Conservation (phyloP, 2,113 vertebrate species). For the Rhombomys opimus region DNA sequence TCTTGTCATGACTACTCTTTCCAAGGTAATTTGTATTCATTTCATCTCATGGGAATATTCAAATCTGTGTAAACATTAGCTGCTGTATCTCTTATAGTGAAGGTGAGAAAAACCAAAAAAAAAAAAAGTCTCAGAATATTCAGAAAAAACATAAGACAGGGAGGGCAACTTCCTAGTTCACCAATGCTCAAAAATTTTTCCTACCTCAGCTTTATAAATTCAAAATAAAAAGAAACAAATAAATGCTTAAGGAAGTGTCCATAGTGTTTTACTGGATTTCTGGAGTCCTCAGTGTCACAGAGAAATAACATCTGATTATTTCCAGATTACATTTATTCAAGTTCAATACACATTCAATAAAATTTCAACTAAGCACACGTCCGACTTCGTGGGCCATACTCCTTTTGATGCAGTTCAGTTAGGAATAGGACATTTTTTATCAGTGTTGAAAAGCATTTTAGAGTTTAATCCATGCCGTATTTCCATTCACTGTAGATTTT, state of each 20-base stretch:
- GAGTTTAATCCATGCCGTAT: neutral
- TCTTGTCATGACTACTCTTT: neutral
- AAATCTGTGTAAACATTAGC: neutral
- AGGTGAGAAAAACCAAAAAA: neutral
- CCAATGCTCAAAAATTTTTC: neutral
- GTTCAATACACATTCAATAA: neutral
- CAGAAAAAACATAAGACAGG: neutral
- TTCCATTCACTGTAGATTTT: rapidly evolving
- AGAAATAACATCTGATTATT: neutral
- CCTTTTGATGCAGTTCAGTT: neutral
- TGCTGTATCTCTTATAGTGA: neutral
- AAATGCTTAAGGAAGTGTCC: neutral
- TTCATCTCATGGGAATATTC: neutral
- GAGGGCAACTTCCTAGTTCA: neutral
- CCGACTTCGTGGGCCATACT: neutral
- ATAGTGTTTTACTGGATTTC: neutral
- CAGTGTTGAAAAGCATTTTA: neutral
- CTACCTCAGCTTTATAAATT: neutral
- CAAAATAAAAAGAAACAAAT: neutral
- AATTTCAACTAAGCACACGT: neutral
- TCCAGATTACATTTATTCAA: neutral
- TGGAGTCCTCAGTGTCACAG: neutral
- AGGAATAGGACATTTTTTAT: neutral
- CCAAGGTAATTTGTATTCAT: neutral
- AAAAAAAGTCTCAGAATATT: neutral